Conservation (phyloP, 1,140 invertebrate genomes). For the Drosophila quadrilineata region DNA sequence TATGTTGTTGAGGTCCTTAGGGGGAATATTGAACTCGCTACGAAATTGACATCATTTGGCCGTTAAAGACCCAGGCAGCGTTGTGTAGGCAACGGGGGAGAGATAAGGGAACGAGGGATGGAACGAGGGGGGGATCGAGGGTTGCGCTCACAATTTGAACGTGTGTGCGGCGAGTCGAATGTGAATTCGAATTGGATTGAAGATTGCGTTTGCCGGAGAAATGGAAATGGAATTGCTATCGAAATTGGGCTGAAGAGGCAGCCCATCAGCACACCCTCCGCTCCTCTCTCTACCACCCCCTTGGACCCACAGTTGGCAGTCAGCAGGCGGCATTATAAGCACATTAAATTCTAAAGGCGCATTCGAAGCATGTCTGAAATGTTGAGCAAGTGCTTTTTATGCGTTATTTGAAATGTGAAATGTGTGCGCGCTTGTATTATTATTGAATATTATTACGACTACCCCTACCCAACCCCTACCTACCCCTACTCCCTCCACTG, state of each 20-base stretch:
- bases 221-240: conserved; percentile 27
- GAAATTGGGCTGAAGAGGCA: conserved; percentile 58
- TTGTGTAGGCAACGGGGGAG: no score
- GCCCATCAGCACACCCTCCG: no score
- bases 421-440: conserved; percentile 57
- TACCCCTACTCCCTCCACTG: not conserved
- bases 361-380: conserved; percentile 70
- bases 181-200: conserved; percentile 32
- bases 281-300: no score
- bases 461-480: not conserved
- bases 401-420: conserved; percentile 50
- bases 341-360: conserved; percentile 77
- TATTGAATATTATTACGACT: conserved; percentile 74
- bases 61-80: conserved; percentile 48
- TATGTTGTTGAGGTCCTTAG: no score
- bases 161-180: conserved; percentile 42
- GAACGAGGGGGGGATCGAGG: no score
- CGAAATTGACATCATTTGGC: conserved; percentile 76
- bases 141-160: conserved; percentile 46
- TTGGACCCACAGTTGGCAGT: no score
- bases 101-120: no score
- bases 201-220: conserved; percentile 20
- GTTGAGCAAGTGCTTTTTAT: conserved; percentile 76
- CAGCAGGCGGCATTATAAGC: conserved; percentile 79
- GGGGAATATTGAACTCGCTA: conserved; percentile 14